Base-by-base conservation (phyloP, 2,888 invertebrate species). In the Stenurella melanura region DNA sequence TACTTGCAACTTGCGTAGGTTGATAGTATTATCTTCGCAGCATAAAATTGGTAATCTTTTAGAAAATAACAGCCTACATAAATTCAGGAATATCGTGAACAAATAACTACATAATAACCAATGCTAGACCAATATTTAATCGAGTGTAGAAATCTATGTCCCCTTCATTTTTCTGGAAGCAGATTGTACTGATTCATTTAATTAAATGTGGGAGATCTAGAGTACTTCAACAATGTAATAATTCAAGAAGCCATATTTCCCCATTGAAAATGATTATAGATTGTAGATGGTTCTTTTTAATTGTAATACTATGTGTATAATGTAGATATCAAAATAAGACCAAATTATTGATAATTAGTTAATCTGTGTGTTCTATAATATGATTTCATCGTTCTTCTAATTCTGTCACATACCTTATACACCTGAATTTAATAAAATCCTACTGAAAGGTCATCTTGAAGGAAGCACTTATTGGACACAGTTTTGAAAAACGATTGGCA, bases 111-210 rank as follows among this genome's bases (percentile, higher is more conserved):
- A 38, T 1, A 1, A 38, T 38, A 42, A 42, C 42, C 4, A 9
- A 1, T 42, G 42, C 12, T 42, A 42, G 2, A 12, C 42, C 42
- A n/a, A 50, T 15, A n/a, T 50, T 50, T 50, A n/a, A 50, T 50
- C 50, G 3, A 50, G n/a, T 6, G 0, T 12, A 42, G 42, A 11
- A 11, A 6, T 50, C 2, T 63, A 9, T 63, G 10, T 9, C n/a
- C 34, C 17, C 18, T 66, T 17, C 38, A n/a, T 11, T 19, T 17
- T 15, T 50, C 50, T 50, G 12, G 50, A 42, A 1, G 15, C 15
- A 11, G 50, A 15, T 50, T 66, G 7, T 66, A 66, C 50, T 66
- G 66, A 34, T 66, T 66, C 66, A 66, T 15, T 66, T 66, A 66
- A 66, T 66, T 66, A 50, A 66, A 42, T 50, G 66, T 66, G 50